These are phyloP conservation scores for Elanoides forficatus DNA, from an alignment of 2,113 vertebrate genomes.

Conservation along the genomic window DNA sequence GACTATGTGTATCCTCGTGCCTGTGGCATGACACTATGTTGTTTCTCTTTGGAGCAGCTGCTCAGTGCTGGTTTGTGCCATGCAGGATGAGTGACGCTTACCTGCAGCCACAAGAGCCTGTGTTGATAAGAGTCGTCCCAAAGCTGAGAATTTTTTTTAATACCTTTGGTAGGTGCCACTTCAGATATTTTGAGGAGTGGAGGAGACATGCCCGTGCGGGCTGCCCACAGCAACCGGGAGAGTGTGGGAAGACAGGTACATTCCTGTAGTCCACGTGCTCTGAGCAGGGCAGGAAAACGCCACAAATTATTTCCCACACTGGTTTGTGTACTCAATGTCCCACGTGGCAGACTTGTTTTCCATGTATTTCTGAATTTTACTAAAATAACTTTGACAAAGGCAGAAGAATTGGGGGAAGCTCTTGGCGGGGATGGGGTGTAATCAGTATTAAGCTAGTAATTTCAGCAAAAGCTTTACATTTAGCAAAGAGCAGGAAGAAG, in stretches of 20 bases:
- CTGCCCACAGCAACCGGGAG: not conserved
- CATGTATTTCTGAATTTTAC: not conserved
- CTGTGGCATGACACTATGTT: accelerated
- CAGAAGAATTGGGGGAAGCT: not conserved
- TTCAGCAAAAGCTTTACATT: not conserved
- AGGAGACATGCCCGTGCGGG: constrained; percentile 46
- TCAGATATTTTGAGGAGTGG: constrained; percentile 48
- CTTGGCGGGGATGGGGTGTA: not conserved
- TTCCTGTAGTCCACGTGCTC: not conserved
- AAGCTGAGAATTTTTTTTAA: not conserved
- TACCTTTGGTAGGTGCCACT: not conserved
- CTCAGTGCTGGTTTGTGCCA: not conserved
- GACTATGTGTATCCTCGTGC: not conserved
- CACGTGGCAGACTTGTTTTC: accelerated
- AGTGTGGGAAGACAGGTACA: constrained; percentile 49
- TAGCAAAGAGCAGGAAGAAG: not conserved
- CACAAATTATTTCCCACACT: not conserved
- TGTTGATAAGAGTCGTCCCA: not conserved
- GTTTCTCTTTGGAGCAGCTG: not conserved
- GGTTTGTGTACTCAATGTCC: not conserved
- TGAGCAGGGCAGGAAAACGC: not conserved
- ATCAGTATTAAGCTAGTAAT: too few relatives aligned
- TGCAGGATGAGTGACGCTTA: not conserved
- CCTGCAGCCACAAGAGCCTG: not conserved
- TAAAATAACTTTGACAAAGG: not conserved